Conservation (phyloP, 2,797 vertebrate genomes). For the Acropternis orthonyx region DNA sequence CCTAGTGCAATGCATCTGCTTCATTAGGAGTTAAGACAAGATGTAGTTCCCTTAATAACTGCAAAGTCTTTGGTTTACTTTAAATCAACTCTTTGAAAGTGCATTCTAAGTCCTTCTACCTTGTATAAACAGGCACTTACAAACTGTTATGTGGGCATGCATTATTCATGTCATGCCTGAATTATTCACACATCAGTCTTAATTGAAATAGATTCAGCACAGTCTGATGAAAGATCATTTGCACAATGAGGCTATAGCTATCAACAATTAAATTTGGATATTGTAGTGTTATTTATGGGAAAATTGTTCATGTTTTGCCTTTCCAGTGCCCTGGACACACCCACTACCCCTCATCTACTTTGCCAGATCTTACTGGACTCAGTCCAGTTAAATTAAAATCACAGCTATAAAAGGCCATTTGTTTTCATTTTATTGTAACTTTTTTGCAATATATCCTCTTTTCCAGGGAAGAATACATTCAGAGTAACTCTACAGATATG, state of each 20-base stretch:
- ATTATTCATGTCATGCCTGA: background rate
- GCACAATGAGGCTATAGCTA: background rate
- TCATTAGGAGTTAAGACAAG: background rate
- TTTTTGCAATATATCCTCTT: background rate
- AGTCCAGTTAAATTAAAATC: background rate
- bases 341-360: background rate
- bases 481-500: background rate
- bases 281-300: background rate
- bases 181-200: background rate
- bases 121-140: background rate
- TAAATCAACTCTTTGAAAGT: background rate
- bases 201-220: background rate
- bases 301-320: background rate
- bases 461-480: background rate
- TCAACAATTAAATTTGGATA: background rate
- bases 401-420: background rate
- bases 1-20: background rate
- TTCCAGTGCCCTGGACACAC: background rate
- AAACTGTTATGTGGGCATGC: background rate
- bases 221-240: background rate
- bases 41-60: background rate
- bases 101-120: background rate
- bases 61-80: background rate
- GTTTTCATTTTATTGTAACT: background rate
- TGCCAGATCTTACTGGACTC: background rate